These are phyloP conservation scores for Spodoptera picta DNA, from an alignment of 2,888 invertebrate species.

Conservation along the genomic window DNA sequence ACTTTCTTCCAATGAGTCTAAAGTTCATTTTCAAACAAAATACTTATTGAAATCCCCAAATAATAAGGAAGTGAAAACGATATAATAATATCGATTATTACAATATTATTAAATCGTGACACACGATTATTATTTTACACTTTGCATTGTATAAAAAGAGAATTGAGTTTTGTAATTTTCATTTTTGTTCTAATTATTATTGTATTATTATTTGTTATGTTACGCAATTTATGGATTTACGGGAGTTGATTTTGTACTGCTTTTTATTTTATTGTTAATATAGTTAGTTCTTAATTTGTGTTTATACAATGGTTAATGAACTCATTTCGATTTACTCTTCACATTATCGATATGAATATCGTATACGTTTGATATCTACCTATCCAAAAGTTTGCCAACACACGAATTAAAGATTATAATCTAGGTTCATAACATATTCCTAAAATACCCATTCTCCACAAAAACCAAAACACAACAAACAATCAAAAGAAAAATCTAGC, in stretches of 20 bases:
- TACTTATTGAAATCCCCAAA: constrained; percentile 17
- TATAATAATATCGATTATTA: constrained; percentile 22
- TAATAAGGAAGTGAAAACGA: constrained; percentile 36
- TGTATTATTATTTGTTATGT: constrained; percentile 20
- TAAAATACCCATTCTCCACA: too few species aligned
- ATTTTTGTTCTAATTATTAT: constrained; percentile 18
- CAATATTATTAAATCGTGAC: constrained; percentile 15
- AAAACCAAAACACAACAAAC: too few species aligned
- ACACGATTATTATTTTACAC: constrained; percentile 22
- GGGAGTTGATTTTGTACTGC: constrained; percentile 17
- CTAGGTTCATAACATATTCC: too few species aligned
- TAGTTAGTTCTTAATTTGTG: too few species aligned
- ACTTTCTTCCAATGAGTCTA: constrained; percentile 32
- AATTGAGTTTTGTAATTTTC: constrained; percentile 35
- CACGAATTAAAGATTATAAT: too few species aligned
- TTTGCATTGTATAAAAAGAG: constrained; percentile 26
- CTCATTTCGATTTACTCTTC: too few species aligned
- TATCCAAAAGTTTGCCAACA: too few species aligned
- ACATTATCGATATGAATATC: too few species aligned
- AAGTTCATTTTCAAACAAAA: constrained; percentile 8
- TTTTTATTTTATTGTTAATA: too few species aligned
- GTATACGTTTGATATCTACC: too few species aligned
- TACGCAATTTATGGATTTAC: constrained; percentile 18
- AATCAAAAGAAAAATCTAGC: neutral
- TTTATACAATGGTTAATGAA: too few species aligned